These are phyloP conservation scores for Sebastes goodei DNA, from an alignment of 2,797 vertebrate species.

Conservation along the genomic window DNA sequence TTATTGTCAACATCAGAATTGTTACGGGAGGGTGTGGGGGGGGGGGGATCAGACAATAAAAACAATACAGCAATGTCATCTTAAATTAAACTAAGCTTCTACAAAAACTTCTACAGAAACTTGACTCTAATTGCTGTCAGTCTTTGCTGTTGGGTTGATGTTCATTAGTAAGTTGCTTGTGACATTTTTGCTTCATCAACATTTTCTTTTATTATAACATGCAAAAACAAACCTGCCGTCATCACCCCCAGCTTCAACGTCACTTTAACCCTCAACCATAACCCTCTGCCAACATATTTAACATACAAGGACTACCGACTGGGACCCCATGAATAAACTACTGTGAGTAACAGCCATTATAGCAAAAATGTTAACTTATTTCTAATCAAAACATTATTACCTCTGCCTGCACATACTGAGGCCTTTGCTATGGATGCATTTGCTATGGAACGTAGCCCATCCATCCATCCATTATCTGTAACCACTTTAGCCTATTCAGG, in stretches of 20 bases:
- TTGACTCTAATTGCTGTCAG: not conserved
- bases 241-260: not conserved
- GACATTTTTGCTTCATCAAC: not conserved
- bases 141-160: not conserved
- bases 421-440: not conserved
- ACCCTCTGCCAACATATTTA: not conserved
- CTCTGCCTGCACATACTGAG: not conserved
- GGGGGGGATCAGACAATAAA: not conserved
- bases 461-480: too few species aligned
- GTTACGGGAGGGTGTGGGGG: rapidly evolving
- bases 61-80: not conserved
- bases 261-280: not conserved
- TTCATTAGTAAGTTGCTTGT: not conserved
- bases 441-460: too few species aligned
- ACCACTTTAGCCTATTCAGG: too few species aligned
- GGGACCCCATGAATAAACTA: not conserved
- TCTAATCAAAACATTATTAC: too few species aligned
- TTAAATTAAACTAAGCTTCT: not conserved
- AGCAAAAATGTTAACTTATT: too few species aligned
- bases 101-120: not conserved
- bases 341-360: not conserved
- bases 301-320: not conserved
- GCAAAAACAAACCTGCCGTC: not conserved
- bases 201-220: not conserved
- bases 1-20: not conserved